Evolutionary conservation across 2,113 vertebrate species (phyloP), one percentile per base, ranked within the genome.

Genomic region (Pedionomus torquatus): DNA sequence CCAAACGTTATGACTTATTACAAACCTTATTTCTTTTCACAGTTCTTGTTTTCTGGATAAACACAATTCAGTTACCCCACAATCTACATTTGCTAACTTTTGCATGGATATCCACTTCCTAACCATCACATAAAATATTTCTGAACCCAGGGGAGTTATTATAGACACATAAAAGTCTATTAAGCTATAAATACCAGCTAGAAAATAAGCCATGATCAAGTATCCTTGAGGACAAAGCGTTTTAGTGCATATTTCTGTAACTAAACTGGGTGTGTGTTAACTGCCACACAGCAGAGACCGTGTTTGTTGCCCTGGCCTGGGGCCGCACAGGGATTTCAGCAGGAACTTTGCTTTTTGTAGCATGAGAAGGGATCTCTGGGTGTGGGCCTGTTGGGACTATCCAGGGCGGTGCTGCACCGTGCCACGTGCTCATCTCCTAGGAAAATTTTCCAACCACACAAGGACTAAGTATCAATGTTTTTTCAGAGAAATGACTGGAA

Each of bases 371-470:
- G 11, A 51, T 28, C 41, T 70, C 71, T 58, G 52, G 44, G 24
- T 11, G 17, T 8, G 1, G 1, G 2, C 7, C 18, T 37, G 20
- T 1, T 46, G 44, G 68, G 35, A 60, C 30, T 15, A 31, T 4
- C 48, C 72, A n/a, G 0, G 1, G 2, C 48, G 41, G 13, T 9
- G 46, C 46, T 46, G 18, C 19, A 20, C 46, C 19, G 46, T 46
- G 39, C 81, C 76, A 54, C 0, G 4, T 18, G n/a, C 41, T 20
- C 35, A 17, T 10, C 44, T 11, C 69, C 43, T 6, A 10, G 0
- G 9, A 31, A 58, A 15, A n/a, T 13, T 41, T 60, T 39, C 57
- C 58, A 49, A 1, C 20, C 60, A 43, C 35, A 44, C 35, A 51
- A 43, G 61, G 61, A 75, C 65, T 68, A 71, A 41, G 52, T 1